Conservation (phyloP, 2,113 vertebrate species). For the Zeus faber region DNA sequence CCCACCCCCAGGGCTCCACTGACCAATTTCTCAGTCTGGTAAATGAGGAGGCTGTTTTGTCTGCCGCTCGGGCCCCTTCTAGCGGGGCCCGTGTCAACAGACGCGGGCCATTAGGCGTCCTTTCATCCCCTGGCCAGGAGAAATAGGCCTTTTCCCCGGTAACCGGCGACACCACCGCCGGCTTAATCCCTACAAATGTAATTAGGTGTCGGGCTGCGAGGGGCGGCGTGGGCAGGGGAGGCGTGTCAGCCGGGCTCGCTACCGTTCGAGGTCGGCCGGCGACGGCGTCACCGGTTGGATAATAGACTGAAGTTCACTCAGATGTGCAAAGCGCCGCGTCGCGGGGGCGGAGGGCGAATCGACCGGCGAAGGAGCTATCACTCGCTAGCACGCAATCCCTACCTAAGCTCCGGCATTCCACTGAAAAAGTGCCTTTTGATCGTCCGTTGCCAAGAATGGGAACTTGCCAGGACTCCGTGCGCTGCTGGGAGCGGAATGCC, state of each 20-base stretch:
- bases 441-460: slow-evolving; percentile 28
- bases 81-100: slow-evolving; percentile 45
- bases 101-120: slow-evolving; percentile 36
- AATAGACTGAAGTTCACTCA: no score
- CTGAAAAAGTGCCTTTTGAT: slow-evolving; percentile 30
- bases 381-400: slow-evolving; percentile 23
- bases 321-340: no score
- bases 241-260: no score
- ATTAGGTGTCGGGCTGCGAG: slow-evolving; percentile 22
- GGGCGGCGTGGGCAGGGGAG: slow-evolving; percentile 17
- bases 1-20: slow-evolving; percentile 37
- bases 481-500: slow-evolving; percentile 45
- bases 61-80: slow-evolving; percentile 39
- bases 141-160: slow-evolving; percentile 15
- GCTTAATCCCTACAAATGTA: slow-evolving; percentile 34
- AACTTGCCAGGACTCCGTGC: slow-evolving; percentile 44
- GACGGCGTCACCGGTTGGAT: no score
- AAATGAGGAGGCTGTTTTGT: slow-evolving; percentile 60
- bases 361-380: slow-evolving; percentile 27
- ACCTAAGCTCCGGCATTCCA: slow-evolving; percentile 10
- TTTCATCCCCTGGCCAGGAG: slow-evolving; percentile 41
- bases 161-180: no score
- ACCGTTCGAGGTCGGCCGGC: no score
- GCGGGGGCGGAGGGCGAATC: slow-evolving; percentile 13
- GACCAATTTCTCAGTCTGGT: slow-evolving; percentile 50